Evolutionary conservation across 2,113 vertebrate genomes (phyloP).

Genomic region (Eclectus roratus): DNA sequence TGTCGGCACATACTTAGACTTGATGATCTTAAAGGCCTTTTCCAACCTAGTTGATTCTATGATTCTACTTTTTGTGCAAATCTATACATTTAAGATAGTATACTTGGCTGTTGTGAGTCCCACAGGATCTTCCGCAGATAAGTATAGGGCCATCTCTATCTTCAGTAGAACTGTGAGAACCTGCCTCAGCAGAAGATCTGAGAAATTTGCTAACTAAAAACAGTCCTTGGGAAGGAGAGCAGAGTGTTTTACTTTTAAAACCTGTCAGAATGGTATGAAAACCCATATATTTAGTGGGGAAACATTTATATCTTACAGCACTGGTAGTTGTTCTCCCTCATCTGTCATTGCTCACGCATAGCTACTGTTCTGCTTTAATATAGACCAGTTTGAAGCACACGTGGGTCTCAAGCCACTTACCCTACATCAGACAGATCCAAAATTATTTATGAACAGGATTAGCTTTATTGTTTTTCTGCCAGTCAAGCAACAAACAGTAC

Average conservation of each 20-base stretch:
- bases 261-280: background rate
- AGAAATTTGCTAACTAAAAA: background rate
- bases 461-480: background rate
- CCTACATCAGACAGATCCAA: background rate
- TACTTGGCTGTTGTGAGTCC: background rate
- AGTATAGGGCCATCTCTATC: background rate
- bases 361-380: background rate
- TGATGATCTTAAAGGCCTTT: background rate
- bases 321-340: background rate
- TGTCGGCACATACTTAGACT: background rate
- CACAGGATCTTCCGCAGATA: background rate
- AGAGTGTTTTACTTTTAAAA: background rate
- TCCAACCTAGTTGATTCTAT: background rate
- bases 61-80: background rate
- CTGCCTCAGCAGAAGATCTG: background rate
- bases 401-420: background rate
- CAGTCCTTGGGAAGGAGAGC: background rate
- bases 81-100: background rate
- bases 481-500: background rate
- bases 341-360: accelerated
- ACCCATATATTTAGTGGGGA: background rate
- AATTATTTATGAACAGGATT: background rate
- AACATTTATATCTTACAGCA: background rate
- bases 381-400: background rate
- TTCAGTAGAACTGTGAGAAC: background rate